Conservation (phyloP, 2,888 invertebrate species). For the Shargacucullia verbasci region DNA sequence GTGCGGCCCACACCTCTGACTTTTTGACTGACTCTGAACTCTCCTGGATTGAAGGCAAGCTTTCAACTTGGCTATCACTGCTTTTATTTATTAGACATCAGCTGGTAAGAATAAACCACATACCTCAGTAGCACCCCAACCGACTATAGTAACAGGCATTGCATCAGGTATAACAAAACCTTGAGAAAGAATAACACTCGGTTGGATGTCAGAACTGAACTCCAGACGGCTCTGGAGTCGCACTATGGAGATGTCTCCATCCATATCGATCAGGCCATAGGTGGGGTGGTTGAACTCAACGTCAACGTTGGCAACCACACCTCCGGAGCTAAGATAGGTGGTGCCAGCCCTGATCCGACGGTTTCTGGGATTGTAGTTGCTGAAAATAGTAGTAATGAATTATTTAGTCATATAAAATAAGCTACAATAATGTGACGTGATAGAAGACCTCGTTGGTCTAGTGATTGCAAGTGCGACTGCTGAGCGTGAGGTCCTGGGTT, state of each 20-base stretch:
- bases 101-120: slow-evolving; percentile 23
- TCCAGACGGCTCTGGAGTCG: slow-evolving; percentile 50
- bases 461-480: no score
- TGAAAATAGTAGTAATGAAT: slow-evolving; percentile 38
- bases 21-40: no score
- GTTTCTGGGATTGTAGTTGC: slow-evolving; percentile 47
- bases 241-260: slow-evolving; percentile 71
- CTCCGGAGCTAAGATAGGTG: slow-evolving; percentile 66
- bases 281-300: slow-evolving; percentile 64
- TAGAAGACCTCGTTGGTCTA: no score
- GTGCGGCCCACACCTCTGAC: no score
- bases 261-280: slow-evolving; percentile 54
- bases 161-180: slow-evolving; percentile 56
- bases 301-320: slow-evolving; percentile 57
- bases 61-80: no score
- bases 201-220: slow-evolving; percentile 57
- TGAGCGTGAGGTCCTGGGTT: no score
- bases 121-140: slow-evolving; percentile 71
- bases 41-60: no score
- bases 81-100: no score
- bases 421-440: no score
- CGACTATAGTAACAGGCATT: slow-evolving; percentile 62
- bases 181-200: slow-evolving; percentile 54
- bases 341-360: slow-evolving; percentile 74
- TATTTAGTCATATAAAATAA: not conserved